A percentile compares a stretch with the other conserved stretches of the same genome.
Evolutionary conservation across 2,113 vertebrate genomes (phyloP).

Genomic region (Pionites leucogaster): DNA sequence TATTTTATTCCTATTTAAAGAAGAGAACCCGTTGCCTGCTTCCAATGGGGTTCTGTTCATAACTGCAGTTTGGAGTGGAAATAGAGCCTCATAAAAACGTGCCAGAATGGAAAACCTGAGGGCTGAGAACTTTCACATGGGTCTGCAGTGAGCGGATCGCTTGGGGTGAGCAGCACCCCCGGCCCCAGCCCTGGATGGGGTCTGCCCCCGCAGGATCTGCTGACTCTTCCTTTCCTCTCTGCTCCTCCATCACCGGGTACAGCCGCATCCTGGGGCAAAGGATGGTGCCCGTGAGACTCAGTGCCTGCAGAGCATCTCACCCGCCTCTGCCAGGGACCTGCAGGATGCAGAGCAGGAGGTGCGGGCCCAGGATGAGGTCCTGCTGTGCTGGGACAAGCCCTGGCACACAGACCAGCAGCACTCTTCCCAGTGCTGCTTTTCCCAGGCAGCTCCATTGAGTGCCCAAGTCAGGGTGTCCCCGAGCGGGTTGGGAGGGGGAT

Average conservation of each 20-base stretch:
- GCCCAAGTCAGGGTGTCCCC: background rate
- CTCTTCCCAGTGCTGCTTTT: background rate
- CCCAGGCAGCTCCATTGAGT: background rate
- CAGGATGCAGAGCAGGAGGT: background rate
- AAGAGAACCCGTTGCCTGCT: background rate
- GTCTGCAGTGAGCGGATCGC: fast-evolving
- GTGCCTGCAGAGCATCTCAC: background rate
- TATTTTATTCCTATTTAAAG: background rate
- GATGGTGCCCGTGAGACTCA: fast-evolving
- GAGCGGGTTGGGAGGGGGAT: background rate
- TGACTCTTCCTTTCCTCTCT: background rate
- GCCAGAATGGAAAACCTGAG: background rate
- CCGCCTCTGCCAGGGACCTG: background rate
- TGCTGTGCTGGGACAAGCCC: background rate
- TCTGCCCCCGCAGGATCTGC: background rate
- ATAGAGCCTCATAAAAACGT: no score
- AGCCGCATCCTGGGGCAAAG: background rate
- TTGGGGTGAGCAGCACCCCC: background rate
- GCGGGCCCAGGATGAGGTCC: background rate
- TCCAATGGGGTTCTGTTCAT: background rate
- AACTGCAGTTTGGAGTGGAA: background rate
- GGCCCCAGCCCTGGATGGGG: fast-evolving
- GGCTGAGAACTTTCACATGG: background rate
- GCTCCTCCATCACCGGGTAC: background rate
- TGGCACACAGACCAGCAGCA: background rate